Percentiles rank a stretch among this genome's conserved stretches.
These are phyloP conservation scores for Phalacrocorax aristotelis DNA, from an alignment of 2,113 vertebrate genomes.

Conservation along the genomic window DNA sequence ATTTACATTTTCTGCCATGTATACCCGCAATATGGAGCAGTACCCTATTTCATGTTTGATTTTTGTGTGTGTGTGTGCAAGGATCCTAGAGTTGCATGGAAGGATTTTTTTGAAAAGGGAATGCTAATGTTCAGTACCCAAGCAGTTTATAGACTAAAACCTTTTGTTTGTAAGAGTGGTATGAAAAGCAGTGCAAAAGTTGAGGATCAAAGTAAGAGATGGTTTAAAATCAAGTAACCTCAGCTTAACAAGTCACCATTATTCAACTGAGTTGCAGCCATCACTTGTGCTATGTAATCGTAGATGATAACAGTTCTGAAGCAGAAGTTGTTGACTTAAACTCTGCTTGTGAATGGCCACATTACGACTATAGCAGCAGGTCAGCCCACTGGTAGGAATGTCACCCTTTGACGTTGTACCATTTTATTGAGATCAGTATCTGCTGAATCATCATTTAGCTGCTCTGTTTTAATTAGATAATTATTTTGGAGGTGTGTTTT, in stretches of 20 bases:
- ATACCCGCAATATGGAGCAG: background rate
- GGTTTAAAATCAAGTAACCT: background rate
- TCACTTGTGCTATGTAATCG: background rate
- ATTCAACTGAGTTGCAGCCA: background rate
- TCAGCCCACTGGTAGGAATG: background rate
- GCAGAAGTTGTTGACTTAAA: background rate
- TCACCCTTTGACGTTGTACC: background rate
- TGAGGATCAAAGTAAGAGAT: background rate
- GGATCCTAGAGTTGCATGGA: background rate
- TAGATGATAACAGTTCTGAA: background rate
- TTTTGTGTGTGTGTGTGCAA: background rate
- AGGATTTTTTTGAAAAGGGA: background rate
- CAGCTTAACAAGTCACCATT: background rate
- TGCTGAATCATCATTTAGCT: background rate
- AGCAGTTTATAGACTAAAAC: background rate
- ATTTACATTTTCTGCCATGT: background rate
- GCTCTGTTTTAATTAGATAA: background rate
- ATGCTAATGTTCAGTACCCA: background rate
- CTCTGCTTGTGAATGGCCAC: background rate
- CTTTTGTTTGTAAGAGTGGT: background rate
- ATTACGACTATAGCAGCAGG: background rate
- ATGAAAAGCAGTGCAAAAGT: background rate
- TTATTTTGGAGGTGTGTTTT: background rate
- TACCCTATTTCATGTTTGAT: background rate
- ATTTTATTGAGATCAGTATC: background rate